These are phyloP conservation scores for Lampropteryx suffumata DNA, from an alignment of 2,888 invertebrate genomes.

Conservation along the genomic window DNA sequence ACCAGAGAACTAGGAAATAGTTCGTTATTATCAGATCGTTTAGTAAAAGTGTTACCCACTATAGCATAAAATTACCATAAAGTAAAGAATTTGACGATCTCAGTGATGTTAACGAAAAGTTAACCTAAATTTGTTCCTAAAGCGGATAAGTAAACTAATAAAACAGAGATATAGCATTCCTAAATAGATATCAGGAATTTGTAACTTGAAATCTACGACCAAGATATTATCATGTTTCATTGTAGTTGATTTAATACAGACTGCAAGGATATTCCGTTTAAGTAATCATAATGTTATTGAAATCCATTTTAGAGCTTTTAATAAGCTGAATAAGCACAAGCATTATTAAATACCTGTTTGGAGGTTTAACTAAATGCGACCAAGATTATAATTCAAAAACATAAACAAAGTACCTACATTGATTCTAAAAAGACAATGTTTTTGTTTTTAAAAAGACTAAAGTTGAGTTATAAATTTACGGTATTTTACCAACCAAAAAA, in stretches of 20 bases:
- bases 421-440: slow-evolving; percentile 12
- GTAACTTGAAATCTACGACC: slow-evolving; percentile 34
- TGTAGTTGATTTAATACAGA: slow-evolving; percentile 33
- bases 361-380: slow-evolving; percentile 1
- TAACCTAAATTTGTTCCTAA: slow-evolving; percentile 44
- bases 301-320: slow-evolving; percentile 13
- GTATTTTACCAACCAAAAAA: no score
- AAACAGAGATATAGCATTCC: slow-evolving; percentile 42
- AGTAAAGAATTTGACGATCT: slow-evolving; percentile 16
- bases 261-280: slow-evolving; percentile 14
- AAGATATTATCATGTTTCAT: slow-evolving; percentile 14
- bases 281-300: slow-evolving; percentile 16
- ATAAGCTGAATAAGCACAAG: neutral
- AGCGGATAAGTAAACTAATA: slow-evolving; percentile 42
- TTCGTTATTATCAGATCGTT: no score
- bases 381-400: slow-evolving; percentile 1
- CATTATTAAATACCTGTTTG: slow-evolving; percentile 6
- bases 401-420: slow-evolving; percentile 2
- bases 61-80: slow-evolving; percentile 5
- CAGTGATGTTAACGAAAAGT: slow-evolving; percentile 26
- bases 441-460: no score
- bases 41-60: no score
- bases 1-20: no score
- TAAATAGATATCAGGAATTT: slow-evolving; percentile 34
- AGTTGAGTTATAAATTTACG: no score